Evolutionary conservation across 2,113 vertebrate species (phyloP).

Genomic region (Alces alces): DNA sequence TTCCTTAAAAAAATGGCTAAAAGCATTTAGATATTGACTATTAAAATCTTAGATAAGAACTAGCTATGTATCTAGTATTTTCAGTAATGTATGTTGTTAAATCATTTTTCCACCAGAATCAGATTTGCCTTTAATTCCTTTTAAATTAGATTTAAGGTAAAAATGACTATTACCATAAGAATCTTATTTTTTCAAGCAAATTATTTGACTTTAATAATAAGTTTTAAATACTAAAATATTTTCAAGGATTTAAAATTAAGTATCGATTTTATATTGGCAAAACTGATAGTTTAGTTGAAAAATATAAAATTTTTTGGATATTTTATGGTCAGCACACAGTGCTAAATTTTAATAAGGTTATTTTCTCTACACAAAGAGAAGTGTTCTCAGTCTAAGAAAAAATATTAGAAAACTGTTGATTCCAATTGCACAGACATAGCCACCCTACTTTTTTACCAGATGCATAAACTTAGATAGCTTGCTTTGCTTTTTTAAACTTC

Average conservation of each 20-base stretch:
- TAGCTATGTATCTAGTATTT: neutral
- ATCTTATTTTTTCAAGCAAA: neutral
- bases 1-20: neutral
- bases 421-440: neutral
- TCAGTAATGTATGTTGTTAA: neutral
- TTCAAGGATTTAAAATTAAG: neutral
- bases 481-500: neutral
- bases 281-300: neutral
- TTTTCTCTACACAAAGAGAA: neutral
- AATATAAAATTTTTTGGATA: neutral
- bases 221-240: neutral
- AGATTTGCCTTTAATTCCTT: neutral
- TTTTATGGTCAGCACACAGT: neutral
- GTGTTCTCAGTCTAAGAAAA: neutral
- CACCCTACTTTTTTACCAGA: neutral
- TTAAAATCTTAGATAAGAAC: neutral
- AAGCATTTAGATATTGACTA: neutral
- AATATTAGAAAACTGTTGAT: neutral
- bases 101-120: neutral
- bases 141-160: neutral
- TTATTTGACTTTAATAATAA: neutral
- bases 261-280: neutral
- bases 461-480: neutral
- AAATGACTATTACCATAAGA: neutral
- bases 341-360: neutral